Percentiles rank a stretch among this genome's conserved stretches.
Evolutionary conservation across 92 coral and sea anemone genomes (phyloP).

Genomic region (Palythoa grandiflora): DNA sequence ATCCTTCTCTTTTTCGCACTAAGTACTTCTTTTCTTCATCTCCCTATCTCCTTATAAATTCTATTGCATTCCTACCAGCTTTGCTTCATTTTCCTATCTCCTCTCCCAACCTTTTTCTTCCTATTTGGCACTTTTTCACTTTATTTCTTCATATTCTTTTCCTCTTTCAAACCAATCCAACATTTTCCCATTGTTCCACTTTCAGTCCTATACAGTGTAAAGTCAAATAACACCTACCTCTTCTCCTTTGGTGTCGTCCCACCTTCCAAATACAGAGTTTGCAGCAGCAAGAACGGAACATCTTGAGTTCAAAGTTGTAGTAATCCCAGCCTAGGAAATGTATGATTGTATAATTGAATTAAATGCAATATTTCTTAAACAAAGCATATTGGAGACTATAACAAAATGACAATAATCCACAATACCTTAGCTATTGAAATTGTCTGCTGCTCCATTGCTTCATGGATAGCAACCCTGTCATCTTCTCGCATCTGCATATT

Average conservation of each 20-base stretch:
- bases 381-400: too few relatives aligned
- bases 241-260: slow-evolving; percentile 99
- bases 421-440: slow-evolving; percentile 95
- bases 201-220: neutral
- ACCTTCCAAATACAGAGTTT: slow-evolving; percentile 98
- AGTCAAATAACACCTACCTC: slow-evolving; percentile 59
- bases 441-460: slow-evolving; percentile 99
- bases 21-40: too few relatives aligned
- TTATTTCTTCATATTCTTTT: too few relatives aligned
- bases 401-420: too few relatives aligned
- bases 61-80: too few relatives aligned
- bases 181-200: neutral
- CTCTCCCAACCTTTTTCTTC: too few relatives aligned
- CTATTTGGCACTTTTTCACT: too few relatives aligned
- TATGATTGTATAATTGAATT: neutral
- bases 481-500: slow-evolving; percentile 91
- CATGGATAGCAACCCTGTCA: slow-evolving; percentile 99
- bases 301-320: slow-evolving; percentile 93
- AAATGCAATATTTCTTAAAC: neutral
- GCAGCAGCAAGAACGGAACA: slow-evolving; percentile 99
- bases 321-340: slow-evolving; percentile 92
- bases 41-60: too few relatives aligned
- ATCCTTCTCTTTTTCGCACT: too few relatives aligned
- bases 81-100: too few relatives aligned
- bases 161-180: too few relatives aligned